These are phyloP conservation scores for Semotilus atromaculatus DNA, from an alignment of 2,797 vertebrate species.

Conservation along the genomic window DNA sequence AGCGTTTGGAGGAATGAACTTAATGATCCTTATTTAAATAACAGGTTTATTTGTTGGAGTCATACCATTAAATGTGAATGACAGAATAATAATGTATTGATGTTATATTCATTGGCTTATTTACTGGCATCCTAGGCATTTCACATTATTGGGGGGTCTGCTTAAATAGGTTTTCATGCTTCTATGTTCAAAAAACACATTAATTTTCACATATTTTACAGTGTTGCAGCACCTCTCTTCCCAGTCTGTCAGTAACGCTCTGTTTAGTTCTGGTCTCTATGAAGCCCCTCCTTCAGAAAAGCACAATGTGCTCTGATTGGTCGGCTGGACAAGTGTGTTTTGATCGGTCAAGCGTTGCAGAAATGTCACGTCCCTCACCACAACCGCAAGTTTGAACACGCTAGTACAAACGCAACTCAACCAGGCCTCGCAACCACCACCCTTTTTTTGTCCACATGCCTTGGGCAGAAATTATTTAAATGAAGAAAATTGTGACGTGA, in stretches of 20 bases:
- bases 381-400: neutral
- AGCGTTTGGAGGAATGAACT: neutral
- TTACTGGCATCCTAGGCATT: neutral
- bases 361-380: neutral
- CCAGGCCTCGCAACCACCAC: neutral
- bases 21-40: constrained; percentile 10
- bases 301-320: neutral
- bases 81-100: neutral
- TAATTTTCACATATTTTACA: neutral
- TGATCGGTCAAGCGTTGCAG: neutral
- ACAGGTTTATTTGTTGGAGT: neutral
- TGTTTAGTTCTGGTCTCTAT: neutral
- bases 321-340: neutral
- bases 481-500: neutral
- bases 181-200: neutral
- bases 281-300: neutral
- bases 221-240: neutral
- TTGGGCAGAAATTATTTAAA: neutral
- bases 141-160: neutral
- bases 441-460: neutral
- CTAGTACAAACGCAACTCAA: neutral
- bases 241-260: neutral
- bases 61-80: neutral
- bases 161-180: neutral
- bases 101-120: neutral